Conservation (phyloP, 1,140 invertebrate genomes). For the Papilio dardanus region DNA sequence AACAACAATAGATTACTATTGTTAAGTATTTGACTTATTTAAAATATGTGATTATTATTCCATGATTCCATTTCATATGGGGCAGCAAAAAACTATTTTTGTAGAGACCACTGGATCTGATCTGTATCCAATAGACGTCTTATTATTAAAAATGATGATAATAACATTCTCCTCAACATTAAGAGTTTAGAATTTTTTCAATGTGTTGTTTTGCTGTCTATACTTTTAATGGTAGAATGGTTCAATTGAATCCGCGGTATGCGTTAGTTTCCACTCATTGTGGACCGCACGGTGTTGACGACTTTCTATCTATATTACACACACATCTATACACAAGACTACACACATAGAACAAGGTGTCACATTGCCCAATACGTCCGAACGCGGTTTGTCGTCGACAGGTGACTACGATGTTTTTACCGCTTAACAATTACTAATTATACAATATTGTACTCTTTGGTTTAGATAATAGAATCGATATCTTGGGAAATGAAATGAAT, state of each 20-base stretch:
- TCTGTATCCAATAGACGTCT: too few relatives aligned
- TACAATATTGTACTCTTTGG: conserved; percentile 12
- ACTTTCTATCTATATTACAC: conserved; percentile 65
- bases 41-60: too few relatives aligned
- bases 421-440: not conserved
- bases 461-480: conserved; percentile 19
- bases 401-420: conserved; percentile 40
- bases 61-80: too few relatives aligned
- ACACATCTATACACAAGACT: conserved; percentile 41
- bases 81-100: too few relatives aligned
- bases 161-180: not conserved
- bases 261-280: conserved; percentile 70
- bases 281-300: conserved; percentile 53
- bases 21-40: too few relatives aligned
- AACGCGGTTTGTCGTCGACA: conserved; percentile 47
- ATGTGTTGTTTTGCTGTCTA: conserved; percentile 53
- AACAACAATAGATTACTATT: too few relatives aligned
- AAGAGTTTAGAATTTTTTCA: not conserved
- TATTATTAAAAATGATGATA: too few relatives aligned
- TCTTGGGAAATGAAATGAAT: not conserved
- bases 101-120: too few relatives aligned
- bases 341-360: conserved; percentile 54
- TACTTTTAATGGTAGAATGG: conserved; percentile 69
- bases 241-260: conserved; percentile 76
- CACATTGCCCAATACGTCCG: conserved; percentile 62